Conservation (phyloP, 35 echinoderm and acorn worm genomes). For the Patiria miniata region DNA sequence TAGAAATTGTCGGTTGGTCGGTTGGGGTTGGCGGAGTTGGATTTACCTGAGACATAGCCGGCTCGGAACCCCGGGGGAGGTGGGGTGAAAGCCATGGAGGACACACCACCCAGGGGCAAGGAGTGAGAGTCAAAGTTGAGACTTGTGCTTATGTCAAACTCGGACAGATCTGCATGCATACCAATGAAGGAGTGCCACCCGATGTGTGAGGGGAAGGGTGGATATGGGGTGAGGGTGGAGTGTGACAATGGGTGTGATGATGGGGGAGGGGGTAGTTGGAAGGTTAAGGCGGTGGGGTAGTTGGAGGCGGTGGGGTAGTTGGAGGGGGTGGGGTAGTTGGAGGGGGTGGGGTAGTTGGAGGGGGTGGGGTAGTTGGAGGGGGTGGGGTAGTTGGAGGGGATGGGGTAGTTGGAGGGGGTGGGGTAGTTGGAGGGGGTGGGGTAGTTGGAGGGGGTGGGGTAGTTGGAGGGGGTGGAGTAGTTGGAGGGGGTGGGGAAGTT, state of each 20-base stretch:
- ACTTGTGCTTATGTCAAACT: constrained; percentile 29
- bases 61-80: constrained; percentile 48
- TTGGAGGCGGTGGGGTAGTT: neutral
- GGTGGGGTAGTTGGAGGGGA: too few species aligned
- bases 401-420: too few species aligned
- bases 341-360: too few species aligned
- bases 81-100: constrained; percentile 39
- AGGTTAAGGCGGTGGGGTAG: neutral
- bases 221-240: neutral
- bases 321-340: neutral
- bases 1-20: too few species aligned
- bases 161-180: constrained; percentile 29
- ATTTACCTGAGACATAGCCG: constrained; percentile 57
- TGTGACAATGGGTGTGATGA: neutral
- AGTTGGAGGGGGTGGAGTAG: neutral
- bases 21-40: too few species aligned
- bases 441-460: neutral
- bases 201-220: neutral
- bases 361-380: too few species aligned
- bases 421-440: neutral
- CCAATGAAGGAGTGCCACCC: neutral
- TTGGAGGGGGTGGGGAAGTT: neutral
- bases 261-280: neutral
- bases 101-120: constrained; percentile 8
- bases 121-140: constrained; percentile 18